These are phyloP conservation scores for Sebastes goodei DNA, from an alignment of 2,797 vertebrate genomes.

Conservation along the genomic window DNA sequence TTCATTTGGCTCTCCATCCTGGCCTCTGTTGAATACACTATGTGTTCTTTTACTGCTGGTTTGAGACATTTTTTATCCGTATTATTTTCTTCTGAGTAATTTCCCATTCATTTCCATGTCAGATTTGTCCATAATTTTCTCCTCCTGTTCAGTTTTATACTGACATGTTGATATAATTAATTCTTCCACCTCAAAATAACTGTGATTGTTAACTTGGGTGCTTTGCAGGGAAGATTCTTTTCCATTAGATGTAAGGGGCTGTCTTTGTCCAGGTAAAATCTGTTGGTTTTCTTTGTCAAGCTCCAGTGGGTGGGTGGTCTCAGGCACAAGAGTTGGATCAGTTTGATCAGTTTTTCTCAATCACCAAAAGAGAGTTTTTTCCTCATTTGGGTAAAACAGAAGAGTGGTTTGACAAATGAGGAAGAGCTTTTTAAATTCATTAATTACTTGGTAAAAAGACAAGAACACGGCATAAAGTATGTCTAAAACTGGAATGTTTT, in stretches of 20 bases:
- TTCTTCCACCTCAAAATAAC: background rate
- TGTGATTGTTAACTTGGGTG: slow-evolving; percentile 2
- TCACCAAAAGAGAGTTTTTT: background rate
- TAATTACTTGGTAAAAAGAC: background rate
- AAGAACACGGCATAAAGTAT: background rate
- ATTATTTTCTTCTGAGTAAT: background rate
- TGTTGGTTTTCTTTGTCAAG: background rate
- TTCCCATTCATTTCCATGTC: background rate
- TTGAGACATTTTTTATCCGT: background rate
- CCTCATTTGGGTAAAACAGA: background rate
- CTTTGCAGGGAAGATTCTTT: slow-evolving; percentile 1
- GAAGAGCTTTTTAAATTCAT: background rate
- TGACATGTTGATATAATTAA: background rate
- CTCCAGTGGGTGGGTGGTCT: background rate
- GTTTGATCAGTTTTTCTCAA: slow-evolving; percentile 8
- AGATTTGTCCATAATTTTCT: background rate
- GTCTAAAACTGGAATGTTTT: slow-evolving; percentile 7
- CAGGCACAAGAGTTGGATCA: background rate
- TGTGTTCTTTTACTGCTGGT: background rate
- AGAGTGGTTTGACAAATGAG: background rate
- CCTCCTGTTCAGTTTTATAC: background rate
- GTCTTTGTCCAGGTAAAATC: background rate
- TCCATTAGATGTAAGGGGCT: background rate
- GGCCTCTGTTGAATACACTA: background rate
- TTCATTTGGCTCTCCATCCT: background rate